Conservation (phyloP, 2,113 vertebrate genomes). For the Nothobranchius kuhntae region DNA sequence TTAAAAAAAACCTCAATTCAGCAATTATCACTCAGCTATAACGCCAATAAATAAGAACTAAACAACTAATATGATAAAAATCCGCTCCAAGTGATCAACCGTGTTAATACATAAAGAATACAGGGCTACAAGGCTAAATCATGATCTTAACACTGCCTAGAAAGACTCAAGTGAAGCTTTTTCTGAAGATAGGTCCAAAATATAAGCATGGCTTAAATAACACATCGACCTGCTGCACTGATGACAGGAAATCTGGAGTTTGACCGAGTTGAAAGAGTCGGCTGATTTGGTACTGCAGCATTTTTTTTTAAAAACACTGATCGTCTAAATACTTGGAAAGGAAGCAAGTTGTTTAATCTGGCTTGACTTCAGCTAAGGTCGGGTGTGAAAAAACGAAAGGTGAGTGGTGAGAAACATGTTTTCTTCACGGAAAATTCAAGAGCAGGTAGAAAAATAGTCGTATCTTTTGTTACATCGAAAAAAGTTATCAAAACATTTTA, state of each 20-base stretch:
- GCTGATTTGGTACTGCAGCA: constrained; percentile 29
- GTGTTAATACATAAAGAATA: constrained; percentile 30
- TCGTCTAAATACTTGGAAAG: not conserved
- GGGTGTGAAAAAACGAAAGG: not conserved
- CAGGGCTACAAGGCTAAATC: constrained; percentile 13
- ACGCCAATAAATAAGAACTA: constrained; percentile 72
- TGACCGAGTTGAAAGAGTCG: constrained; percentile 10
- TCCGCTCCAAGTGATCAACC: constrained; percentile 26
- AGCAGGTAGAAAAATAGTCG: constrained; percentile 67
- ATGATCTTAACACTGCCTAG: constrained; percentile 11
- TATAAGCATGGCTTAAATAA: constrained; percentile 16
- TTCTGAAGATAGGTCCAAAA: not conserved
- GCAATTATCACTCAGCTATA: constrained; percentile 48
- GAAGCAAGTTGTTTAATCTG: no score
- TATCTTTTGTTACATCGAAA: constrained; percentile 48
- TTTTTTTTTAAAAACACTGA: not conserved
- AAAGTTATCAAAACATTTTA: constrained; percentile 67
- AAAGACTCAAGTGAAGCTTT: not conserved
- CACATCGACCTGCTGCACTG: not conserved
- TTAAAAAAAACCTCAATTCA: constrained; percentile 34
- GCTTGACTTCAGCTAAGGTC: not conserved
- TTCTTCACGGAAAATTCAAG: not conserved
- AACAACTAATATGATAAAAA: constrained; percentile 57
- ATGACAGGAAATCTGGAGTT: constrained; percentile 10
- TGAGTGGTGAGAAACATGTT: constrained; percentile 42